Evolutionary conservation across 2,113 vertebrate genomes (phyloP), one percentile per base, ranked within the genome.

Genomic region (Myrmecophaga tridactyla): DNA sequence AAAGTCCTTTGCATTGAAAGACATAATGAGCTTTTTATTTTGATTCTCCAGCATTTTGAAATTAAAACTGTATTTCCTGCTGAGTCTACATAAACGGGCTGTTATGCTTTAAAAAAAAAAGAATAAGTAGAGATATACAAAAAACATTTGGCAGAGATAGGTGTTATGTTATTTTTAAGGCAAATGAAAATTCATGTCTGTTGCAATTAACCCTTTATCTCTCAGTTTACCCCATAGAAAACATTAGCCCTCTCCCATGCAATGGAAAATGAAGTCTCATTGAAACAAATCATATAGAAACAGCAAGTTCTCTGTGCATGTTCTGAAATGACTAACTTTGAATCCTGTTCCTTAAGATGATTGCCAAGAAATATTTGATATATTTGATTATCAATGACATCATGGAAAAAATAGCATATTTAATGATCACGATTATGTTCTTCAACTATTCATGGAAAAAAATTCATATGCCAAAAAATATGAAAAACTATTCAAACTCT

Each of bases 41-140:
- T 51, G 56, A n/a, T 73, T 92, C 77, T 70, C 43, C 53, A 73
- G 27, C 72, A 20, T 92, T 96, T 81, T 92, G 25, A 92, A 90
- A 94, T 82, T 25, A 93, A 92, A 96, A 65, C 5, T 6, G 3
- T 81, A 83, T 43, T 73, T 76, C 65, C 73, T 87, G 10, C 43
- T 93, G 17, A 7, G 82, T 90, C 11, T 86, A 21, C 53, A 51
- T 62, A 94, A 80, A 84, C 77, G 48, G 2, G 53, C 85, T 92
- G 41, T 78, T 84, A n/a, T 18, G 34, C 17, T n/a, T n/a, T n/a
- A n/a, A n/a, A n/a, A n/a, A n/a, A n/a, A n/a, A n/a, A n/a, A 83
- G 6, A 87, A 67, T 23, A 88, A 21, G 17, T 62, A 93, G 10
- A 80, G 41, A 7, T 46, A 53, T 7, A 62, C 58, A n/a, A 80